These are phyloP conservation scores for Mus pahari DNA, from an alignment of 2,113 vertebrate species.

Conservation along the genomic window DNA sequence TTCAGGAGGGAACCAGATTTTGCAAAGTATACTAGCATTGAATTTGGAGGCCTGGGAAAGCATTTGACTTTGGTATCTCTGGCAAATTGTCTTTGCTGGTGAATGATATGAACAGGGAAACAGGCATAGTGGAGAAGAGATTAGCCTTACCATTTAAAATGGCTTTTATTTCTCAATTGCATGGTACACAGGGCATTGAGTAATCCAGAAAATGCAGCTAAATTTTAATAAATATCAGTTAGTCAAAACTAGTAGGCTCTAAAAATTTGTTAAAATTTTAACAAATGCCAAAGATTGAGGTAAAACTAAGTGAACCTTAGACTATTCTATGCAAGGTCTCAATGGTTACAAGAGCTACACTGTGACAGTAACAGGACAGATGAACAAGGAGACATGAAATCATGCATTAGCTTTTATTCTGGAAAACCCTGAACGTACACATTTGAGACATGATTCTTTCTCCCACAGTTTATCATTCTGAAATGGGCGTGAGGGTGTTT, in stretches of 20 bases:
- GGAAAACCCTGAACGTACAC: not conserved
- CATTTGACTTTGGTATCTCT: not conserved
- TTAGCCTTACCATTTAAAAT: constrained; percentile 1
- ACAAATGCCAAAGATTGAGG: not conserved
- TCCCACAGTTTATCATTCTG: not conserved
- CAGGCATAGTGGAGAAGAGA: not conserved
- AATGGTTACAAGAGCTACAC: not conserved
- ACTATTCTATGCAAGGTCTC: not conserved
- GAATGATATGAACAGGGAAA: not conserved
- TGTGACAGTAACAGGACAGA: not conserved
- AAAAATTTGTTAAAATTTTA: not conserved
- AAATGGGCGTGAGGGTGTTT: not conserved
- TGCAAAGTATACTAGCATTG: not conserved
- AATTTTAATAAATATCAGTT: constrained; percentile 20
- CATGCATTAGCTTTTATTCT: not conserved
- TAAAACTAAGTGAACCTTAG: not conserved
- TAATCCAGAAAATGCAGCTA: not conserved
- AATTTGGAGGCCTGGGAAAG: not conserved
- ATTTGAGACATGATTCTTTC: not conserved
- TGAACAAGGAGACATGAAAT: not conserved
- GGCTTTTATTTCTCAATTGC: not conserved
- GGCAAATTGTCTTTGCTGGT: not conserved
- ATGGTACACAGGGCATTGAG: not conserved
- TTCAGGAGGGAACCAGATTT: not conserved
- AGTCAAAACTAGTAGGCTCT: not conserved